These are phyloP conservation scores for Panzeria rudis DNA, from an alignment of 2,888 invertebrate species.

Conservation along the genomic window DNA sequence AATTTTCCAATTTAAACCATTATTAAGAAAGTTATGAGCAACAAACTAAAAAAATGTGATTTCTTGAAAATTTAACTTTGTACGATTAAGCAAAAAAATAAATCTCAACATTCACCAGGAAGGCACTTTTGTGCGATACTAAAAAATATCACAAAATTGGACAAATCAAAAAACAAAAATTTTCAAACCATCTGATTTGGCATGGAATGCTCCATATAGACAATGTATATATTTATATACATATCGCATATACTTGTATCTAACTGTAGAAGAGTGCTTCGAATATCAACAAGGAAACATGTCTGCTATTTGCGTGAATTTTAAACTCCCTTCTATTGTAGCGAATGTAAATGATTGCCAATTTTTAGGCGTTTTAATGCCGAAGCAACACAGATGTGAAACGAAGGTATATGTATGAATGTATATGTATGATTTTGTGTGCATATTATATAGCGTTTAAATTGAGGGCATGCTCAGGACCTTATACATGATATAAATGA, in stretches of 20 bases:
- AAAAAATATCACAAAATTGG: no score
- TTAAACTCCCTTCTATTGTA: constrained; percentile 1
- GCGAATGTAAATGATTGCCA: constrained; percentile 27
- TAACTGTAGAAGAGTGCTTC: neutral
- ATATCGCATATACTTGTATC: neutral
- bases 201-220: neutral
- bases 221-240: neutral
- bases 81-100: no score
- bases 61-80: no score
- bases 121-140: no score
- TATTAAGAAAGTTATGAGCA: no score
- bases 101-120: no score
- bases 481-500: constrained; percentile 1
- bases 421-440: neutral
- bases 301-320: constrained; percentile 3
- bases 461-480: neutral
- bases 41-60: no score
- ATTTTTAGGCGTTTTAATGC: constrained; percentile 42
- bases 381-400: constrained; percentile 4
- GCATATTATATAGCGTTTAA: neutral
- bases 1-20: no score
- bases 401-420: neutral
- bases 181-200: neutral
- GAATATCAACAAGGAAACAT: constrained; percentile 29
- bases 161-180: no score